phyloP scores from a whole-genome alignment of 2,113 vertebrate species.

The Pteruthius melanotis region DNA sequence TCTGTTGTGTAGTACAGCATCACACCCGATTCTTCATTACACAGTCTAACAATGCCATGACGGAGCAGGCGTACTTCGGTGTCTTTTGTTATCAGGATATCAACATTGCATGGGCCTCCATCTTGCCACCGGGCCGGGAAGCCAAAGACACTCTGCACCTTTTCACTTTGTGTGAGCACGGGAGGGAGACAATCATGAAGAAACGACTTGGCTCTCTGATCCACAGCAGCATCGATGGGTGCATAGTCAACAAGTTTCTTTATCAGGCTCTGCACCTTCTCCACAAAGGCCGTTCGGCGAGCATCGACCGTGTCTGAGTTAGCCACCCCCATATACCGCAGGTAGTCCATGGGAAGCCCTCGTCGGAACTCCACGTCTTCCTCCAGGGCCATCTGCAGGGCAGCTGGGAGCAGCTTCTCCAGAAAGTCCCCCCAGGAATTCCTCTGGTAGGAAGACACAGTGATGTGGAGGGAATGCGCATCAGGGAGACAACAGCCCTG shows the following conservation, averaged over 20 bases:
- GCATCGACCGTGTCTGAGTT: constrained; percentile 83
- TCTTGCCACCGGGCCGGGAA: constrained; percentile 80
- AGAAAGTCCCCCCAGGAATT: constrained; percentile 94
- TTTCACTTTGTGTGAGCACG: constrained; percentile 79
- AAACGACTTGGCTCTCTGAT: constrained; percentile 89
- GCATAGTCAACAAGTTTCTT: constrained; percentile 81
- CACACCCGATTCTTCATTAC: constrained; percentile 83
- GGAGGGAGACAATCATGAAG: constrained; percentile 94
- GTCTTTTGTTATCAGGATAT: constrained; percentile 73
- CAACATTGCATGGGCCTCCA: constrained; percentile 68
- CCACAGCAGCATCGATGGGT: constrained; percentile 90
- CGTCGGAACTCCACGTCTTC: constrained; percentile 89
- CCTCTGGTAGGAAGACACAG: constrained; percentile 91
- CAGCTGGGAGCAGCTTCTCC: constrained; percentile 85
- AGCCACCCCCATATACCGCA: constrained; percentile 90
- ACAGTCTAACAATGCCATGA: constrained; percentile 83
- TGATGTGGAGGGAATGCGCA: constrained; percentile 89
- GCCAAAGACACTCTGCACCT: constrained; percentile 79
- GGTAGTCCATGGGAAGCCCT: constrained; percentile 88
- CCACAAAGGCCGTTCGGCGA: constrained; percentile 78
- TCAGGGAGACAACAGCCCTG: constrained; percentile 88
- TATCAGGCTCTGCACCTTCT: constrained; percentile 78
- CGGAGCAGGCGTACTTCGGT: constrained; percentile 84
- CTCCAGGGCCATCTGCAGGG: constrained; percentile 89
- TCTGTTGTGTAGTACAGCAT: constrained; percentile 86